Evolutionary conservation across 2,888 invertebrate genomes (phyloP), one percentile per base, ranked within the genome.

Genomic region (Julus scanicus): DNA sequence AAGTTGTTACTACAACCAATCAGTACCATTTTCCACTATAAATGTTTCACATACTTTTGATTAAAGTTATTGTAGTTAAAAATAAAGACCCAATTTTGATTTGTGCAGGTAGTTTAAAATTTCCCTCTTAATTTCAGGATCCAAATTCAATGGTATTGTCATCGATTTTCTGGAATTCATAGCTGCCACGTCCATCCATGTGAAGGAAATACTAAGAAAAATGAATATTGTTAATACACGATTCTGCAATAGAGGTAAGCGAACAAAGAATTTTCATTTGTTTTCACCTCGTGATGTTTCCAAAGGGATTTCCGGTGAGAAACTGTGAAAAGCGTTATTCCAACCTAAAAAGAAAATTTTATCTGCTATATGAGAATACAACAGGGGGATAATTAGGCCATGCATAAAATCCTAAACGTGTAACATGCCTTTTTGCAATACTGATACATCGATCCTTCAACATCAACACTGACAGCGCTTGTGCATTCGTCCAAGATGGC

Each of bases 401-500:
- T 71, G n/a, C 6, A 57, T 83, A 87, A 37, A 29, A 49, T 13
- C 29, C 29, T 48, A 89, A 20, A 20, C 49, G 37, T 37, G 5
- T 39, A n/a, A 29, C 29, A 40, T 87, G 71, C 88, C 49, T 89
- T 95, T 91, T 96, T 94, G 91, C 98, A 98, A 92, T 98, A 97
- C 90, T 96, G 95, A 92, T 99, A 99, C 97, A 99, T 99, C 90
- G 95, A 95, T 48, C 98, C 98, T 92, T 99, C 99, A 0, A 99
- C 99, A 92, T 99, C 99, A 0, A 99, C 97, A 86, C 98, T 98
- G 0, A 99, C 99, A 0, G 99, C 99, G 92, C 98, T 98, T 0
- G 99, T 99, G 92, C 99, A 99, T 92, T 99, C 99, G 91, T 99
- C 99, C 90, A 99, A 93, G 91, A 99, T 99, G 15, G 99, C 99